phyloP scores from a whole-genome alignment of 2,113 vertebrate genomes.

The Platysternon megacephalum region DNA sequence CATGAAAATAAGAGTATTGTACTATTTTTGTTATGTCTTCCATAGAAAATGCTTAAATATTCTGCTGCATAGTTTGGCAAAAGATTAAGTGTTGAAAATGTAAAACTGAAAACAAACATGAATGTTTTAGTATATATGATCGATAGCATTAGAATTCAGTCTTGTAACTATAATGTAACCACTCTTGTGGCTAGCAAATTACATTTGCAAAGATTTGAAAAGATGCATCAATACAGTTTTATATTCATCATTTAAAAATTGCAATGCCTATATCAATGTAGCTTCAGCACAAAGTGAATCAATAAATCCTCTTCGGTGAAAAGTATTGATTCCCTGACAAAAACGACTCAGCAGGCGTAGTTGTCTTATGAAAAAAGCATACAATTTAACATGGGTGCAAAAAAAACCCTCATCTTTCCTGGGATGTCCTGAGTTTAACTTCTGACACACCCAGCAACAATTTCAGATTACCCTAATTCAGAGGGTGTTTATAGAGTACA shows the following conservation, averaged over 20 bases:
- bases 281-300: neutral
- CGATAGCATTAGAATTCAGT: neutral
- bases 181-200: neutral
- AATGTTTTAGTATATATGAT: neutral
- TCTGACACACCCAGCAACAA: neutral
- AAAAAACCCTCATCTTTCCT: neutral
- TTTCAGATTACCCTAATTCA: neutral
- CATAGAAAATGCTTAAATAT: neutral
- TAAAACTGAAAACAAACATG: neutral
- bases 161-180: neutral
- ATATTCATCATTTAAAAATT: neutral
- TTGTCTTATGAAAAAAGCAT: neutral
- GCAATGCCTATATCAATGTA: neutral
- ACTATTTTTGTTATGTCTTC: neutral
- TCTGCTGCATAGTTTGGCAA: neutral
- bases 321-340: constrained; percentile 11
- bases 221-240: neutral
- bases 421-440: neutral
- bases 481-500: neutral
- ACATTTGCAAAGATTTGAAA: neutral
- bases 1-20: neutral
- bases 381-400: neutral
- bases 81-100: neutral
- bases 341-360: neutral
- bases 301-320: neutral